Conservation (phyloP, 2,113 vertebrate species). For the Pteronura brasiliensis region DNA sequence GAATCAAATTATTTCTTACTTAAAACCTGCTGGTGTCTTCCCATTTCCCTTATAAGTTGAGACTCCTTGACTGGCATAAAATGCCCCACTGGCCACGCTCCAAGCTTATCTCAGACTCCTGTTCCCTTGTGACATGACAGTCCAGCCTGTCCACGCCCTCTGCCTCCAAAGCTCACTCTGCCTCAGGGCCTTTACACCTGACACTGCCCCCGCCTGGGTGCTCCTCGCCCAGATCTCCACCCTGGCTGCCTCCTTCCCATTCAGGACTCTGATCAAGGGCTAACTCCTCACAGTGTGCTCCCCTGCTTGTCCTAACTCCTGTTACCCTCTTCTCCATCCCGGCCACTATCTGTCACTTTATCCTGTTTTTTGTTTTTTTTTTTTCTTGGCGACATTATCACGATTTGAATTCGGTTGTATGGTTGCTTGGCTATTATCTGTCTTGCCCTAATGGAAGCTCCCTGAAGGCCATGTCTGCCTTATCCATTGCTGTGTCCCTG, state of each 20-base stretch:
- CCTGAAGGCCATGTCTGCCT: background rate
- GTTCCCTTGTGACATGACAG: background rate
- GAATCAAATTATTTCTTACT: background rate
- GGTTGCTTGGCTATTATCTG: background rate
- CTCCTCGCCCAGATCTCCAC: background rate
- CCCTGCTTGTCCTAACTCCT: background rate
- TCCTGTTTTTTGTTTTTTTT: background rate
- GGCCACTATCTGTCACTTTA: background rate
- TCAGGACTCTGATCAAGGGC: background rate
- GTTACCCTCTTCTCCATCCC: background rate
- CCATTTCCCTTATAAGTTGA: background rate
- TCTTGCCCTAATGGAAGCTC: background rate
- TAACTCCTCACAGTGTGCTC: accelerated
- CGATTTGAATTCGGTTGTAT: background rate
- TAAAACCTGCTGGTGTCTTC: background rate
- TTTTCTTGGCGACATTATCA: background rate
- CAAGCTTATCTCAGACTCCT: too few relatives aligned
- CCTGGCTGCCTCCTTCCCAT: background rate
- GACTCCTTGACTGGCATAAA: background rate
- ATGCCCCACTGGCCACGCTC: background rate
- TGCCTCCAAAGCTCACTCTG: background rate
- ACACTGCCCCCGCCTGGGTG: background rate
- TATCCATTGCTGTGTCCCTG: background rate
- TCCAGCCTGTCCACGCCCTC: background rate
- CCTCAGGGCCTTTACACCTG: background rate